Percentiles rank a stretch among this genome's conserved stretches.
Conservation (phyloP, 2,797 vertebrate species). For the Pangasius sanitwongsei region DNA sequence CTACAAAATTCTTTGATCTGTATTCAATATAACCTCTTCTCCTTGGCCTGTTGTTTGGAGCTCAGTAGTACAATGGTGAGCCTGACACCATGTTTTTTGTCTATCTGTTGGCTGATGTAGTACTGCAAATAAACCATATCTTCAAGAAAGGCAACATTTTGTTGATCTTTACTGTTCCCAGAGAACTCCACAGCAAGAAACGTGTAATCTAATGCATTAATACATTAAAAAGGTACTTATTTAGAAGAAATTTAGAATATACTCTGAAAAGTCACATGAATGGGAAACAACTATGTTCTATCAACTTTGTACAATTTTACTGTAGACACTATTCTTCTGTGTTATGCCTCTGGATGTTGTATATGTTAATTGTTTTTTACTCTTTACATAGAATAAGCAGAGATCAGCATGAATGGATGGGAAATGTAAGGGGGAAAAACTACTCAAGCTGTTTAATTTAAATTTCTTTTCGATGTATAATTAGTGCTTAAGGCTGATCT, state of each 20-base stretch:
- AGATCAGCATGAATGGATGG: neutral
- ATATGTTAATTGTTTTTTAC: neutral
- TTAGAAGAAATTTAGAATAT: neutral
- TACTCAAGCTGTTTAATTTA: neutral
- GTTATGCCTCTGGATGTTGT: neutral
- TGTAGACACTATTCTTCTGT: neutral
- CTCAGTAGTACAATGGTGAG: neutral
- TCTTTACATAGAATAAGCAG: neutral
- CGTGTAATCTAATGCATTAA: neutral
- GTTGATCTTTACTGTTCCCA: neutral
- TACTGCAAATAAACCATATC: neutral
- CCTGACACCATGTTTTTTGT: neutral
- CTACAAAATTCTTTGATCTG: neutral
- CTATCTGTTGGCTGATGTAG: neutral
- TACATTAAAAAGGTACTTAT: neutral
- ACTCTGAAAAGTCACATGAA: neutral
- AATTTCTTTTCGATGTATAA: neutral
- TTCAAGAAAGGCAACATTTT: neutral
- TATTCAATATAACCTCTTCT: neutral
- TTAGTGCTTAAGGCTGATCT: neutral
- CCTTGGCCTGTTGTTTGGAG: neutral
- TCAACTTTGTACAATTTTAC: neutral
- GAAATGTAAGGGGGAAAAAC: neutral
- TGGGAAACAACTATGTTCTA: neutral
- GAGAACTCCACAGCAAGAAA: neutral